A percentile compares a stretch with the other conserved stretches of the same genome.
phyloP scores from a whole-genome alignment of 2,113 vertebrate genomes.

The Synchiropus splendidus region DNA sequence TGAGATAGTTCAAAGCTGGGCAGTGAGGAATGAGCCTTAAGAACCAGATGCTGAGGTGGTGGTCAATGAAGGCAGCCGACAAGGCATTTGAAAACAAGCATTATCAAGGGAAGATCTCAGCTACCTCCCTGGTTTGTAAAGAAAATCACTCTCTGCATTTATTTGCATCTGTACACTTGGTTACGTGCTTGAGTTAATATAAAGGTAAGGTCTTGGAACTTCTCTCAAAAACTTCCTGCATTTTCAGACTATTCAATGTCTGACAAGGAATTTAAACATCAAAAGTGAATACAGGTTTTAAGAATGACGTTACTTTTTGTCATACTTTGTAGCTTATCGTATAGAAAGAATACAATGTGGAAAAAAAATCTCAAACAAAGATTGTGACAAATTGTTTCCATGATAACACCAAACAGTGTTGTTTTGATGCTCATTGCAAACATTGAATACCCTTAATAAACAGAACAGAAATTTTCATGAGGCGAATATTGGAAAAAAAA shows the following conservation, averaged over 20 bases:
- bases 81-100: constrained; percentile 46
- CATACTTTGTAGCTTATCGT: no score
- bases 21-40: constrained; percentile 33
- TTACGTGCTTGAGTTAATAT: constrained; percentile 64
- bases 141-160: constrained; percentile 47
- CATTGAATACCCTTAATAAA: no score
- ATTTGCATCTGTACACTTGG: constrained; percentile 64
- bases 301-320: constrained; percentile 1
- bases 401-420: no score
- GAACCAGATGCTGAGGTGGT: constrained; percentile 50
- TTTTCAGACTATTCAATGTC: constrained; percentile 37
- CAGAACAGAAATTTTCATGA: no score
- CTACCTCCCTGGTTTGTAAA: constrained; percentile 65
- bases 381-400: no score
- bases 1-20: constrained; percentile 59
- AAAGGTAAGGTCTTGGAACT: constrained; percentile 60
- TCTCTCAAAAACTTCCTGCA: constrained; percentile 57
- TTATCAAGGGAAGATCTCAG: constrained; percentile 55
- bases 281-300: constrained; percentile 45
- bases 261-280: constrained; percentile 40
- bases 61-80: constrained; percentile 34
- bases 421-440: no score
- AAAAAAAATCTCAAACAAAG: no score
- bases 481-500: no score
- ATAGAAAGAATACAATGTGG: no score